A percentile compares a stretch with the other conserved stretches of the same genome.
These are phyloP conservation scores for Macropus fuliginosus DNA, from an alignment of 2,797 vertebrate genomes.

Conservation along the genomic window DNA sequence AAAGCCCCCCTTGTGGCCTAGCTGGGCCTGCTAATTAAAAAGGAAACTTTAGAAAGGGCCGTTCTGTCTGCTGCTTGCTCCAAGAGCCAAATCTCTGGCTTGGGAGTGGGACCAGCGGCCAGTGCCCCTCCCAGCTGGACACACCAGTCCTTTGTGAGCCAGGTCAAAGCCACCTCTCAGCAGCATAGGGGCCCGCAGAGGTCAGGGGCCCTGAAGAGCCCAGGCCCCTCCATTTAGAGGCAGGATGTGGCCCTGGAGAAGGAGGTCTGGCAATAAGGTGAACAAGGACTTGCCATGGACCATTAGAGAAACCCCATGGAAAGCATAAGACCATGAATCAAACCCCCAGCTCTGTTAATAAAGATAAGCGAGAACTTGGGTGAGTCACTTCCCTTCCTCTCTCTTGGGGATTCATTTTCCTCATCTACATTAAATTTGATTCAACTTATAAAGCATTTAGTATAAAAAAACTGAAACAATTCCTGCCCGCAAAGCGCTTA, in stretches of 20 bases:
- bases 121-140: conserved; percentile 66
- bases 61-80: conserved; percentile 42
- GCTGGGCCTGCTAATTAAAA: conserved; percentile 77
- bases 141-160: conserved; percentile 77
- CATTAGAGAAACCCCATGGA: background rate
- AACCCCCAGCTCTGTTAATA: background rate
- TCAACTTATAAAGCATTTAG: background rate
- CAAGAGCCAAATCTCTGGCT: conserved; percentile 76
- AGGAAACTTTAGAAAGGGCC: conserved; percentile 81
- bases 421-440: background rate
- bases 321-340: conserved; percentile 23
- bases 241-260: conserved; percentile 32
- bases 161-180: conserved; percentile 38
- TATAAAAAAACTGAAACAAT: background rate
- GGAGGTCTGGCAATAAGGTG: background rate
- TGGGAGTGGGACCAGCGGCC: conserved; percentile 18
- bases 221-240: conserved; percentile 5
- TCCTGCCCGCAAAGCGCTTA: background rate
- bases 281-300: background rate
- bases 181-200: background rate
- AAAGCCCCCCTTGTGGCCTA: conserved; percentile 79
- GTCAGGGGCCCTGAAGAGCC: background rate
- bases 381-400: background rate
- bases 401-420: background rate
- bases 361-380: background rate